Conservation (phyloP, 1,140 invertebrate genomes). For the Neotoxoptera formosana region DNA sequence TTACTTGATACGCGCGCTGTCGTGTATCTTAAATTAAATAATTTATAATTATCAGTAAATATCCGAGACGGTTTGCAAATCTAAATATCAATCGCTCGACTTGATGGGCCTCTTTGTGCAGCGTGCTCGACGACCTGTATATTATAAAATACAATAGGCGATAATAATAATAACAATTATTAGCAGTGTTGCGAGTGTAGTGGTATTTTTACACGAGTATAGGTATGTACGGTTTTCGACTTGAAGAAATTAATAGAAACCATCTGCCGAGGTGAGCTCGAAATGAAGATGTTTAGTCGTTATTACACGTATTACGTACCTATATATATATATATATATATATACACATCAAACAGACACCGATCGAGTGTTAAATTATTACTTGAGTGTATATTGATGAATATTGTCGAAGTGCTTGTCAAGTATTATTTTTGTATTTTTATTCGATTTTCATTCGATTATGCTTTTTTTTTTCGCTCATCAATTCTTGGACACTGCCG, state of each 20-base stretch:
- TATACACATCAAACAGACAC: background rate
- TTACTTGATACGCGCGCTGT: background rate
- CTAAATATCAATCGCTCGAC: background rate
- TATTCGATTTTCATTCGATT: background rate
- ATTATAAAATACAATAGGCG: background rate
- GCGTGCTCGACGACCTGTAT: background rate
- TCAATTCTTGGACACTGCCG: background rate
- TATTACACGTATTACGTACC: background rate
- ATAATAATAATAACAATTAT: background rate
- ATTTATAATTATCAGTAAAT: background rate
- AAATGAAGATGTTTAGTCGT: background rate
- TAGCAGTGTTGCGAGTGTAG: background rate
- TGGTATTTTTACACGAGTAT: background rate
- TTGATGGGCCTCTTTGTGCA: too few relatives aligned
- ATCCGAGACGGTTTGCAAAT: background rate
- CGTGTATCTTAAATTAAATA: background rate
- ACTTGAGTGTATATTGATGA: background rate
- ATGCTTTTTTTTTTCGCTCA: background rate
- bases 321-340: too few relatives aligned
- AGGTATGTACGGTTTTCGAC: background rate
- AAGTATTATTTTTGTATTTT: background rate
- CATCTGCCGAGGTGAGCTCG: background rate
- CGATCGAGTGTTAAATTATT: background rate
- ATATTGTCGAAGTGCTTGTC: background rate
- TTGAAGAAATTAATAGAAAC: background rate